phyloP scores from a whole-genome alignment of 2,888 invertebrate genomes.

The Caradrina kadenii region DNA sequence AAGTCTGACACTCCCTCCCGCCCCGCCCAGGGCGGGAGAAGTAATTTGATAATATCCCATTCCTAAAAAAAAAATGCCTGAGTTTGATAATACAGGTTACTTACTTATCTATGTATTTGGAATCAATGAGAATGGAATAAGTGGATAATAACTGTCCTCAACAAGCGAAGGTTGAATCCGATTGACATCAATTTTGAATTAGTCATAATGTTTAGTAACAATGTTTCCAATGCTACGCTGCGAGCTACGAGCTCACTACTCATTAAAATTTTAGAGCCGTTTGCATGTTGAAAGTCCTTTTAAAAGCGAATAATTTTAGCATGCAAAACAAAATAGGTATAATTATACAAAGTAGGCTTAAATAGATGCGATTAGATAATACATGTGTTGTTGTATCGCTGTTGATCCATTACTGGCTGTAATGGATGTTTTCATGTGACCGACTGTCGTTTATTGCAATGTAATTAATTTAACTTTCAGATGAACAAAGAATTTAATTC shows the following conservation, averaged over 20 bases:
- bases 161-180: slow-evolving; percentile 12
- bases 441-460: slow-evolving; percentile 57
- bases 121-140: not conserved
- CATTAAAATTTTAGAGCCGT: slow-evolving; percentile 57
- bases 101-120: not conserved
- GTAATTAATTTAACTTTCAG: slow-evolving; percentile 60
- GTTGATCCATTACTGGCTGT: slow-evolving; percentile 64
- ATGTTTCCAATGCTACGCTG: slow-evolving; percentile 39
- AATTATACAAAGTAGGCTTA: slow-evolving; percentile 63
- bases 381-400: slow-evolving; percentile 60
- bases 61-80: too few species aligned
- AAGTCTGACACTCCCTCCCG: too few species aligned
- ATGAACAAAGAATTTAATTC: slow-evolving; percentile 58
- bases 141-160: not conserved
- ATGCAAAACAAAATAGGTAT: slow-evolving; percentile 59
- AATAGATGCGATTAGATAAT: slow-evolving; percentile 65
- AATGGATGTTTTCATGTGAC: slow-evolving; percentile 63
- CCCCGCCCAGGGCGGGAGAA: too few species aligned
- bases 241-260: slow-evolving; percentile 23
- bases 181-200: slow-evolving; percentile 41
- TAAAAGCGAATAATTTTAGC: slow-evolving; percentile 55
- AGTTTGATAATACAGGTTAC: slow-evolving; percentile 2
- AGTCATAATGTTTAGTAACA: slow-evolving; percentile 38
- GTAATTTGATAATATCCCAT: too few species aligned
- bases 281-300: slow-evolving; percentile 59